A percentile compares a stretch with the other conserved stretches of the same genome.
Conservation (phyloP, 2,113 vertebrate genomes). For the Oreocharis arfaki region DNA sequence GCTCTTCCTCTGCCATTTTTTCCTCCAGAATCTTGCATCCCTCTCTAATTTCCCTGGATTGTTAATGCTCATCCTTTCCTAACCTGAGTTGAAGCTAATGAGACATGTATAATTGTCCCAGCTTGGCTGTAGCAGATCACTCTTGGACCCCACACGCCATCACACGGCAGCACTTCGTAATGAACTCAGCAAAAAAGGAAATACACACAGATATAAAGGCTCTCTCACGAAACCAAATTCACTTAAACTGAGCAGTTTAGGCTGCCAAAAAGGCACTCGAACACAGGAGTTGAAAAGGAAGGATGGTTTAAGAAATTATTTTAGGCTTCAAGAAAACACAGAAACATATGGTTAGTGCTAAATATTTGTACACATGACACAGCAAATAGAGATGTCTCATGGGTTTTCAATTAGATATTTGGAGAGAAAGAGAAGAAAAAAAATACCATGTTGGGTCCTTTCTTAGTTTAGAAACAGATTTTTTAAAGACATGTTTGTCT, state of each 20-base stretch:
- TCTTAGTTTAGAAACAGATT: not conserved
- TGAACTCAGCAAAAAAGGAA: not conserved
- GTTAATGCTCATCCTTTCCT: not conserved
- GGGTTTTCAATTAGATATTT: not conserved
- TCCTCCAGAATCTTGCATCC: not conserved
- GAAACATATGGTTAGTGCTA: constrained; percentile 18
- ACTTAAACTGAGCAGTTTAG: not conserved
- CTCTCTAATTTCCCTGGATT: not conserved
- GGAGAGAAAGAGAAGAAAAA: not conserved
- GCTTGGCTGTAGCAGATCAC: not conserved
- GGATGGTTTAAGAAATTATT: not conserved
- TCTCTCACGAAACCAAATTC: not conserved
- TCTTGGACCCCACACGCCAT: not conserved
- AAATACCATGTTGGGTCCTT: not conserved
- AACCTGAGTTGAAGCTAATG: not conserved
- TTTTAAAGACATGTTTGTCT: not conserved
- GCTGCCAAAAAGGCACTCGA: not conserved
- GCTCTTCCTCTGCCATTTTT: not conserved
- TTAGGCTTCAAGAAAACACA: not conserved
- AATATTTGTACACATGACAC: not conserved
- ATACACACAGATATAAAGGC: not conserved
- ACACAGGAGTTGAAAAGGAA: not conserved
- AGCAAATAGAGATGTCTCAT: not conserved
- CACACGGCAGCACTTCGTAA: not conserved
- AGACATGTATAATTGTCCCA: not conserved